Conservation (phyloP, 2,797 vertebrate species). For the Phaenicophaeus curvirostris region DNA sequence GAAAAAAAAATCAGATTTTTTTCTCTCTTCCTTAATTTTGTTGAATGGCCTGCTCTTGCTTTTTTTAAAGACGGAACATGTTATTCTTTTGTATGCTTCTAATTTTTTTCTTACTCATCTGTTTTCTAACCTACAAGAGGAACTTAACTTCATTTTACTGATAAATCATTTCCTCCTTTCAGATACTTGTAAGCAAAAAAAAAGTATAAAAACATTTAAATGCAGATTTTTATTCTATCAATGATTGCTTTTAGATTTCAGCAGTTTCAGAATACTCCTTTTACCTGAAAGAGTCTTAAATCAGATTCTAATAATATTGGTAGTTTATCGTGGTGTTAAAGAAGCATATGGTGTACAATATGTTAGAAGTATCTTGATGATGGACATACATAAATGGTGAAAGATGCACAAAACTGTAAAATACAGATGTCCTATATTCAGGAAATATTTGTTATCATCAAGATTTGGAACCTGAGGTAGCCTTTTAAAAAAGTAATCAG, state of each 20-base stretch:
- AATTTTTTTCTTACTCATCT: background rate
- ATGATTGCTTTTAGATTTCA: background rate
- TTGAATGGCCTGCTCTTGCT: background rate
- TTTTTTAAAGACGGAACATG: background rate
- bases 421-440: background rate
- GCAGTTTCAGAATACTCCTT: background rate
- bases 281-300: background rate
- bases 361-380: constrained; percentile 14
- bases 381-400: background rate
- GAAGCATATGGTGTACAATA: constrained; percentile 37
- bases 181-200: background rate
- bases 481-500: background rate
- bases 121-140: background rate
- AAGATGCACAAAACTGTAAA: background rate
- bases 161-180: background rate
- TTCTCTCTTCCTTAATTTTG: background rate
- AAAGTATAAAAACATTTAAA: background rate
- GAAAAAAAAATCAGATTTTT: background rate
- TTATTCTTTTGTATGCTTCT: background rate
- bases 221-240: background rate
- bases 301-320: background rate
- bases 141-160: background rate
- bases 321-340: background rate
- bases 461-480: background rate
- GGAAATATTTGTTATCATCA: background rate